phyloP scores from a whole-genome alignment of 2,888 invertebrate species.

The Apamea epomidion region DNA sequence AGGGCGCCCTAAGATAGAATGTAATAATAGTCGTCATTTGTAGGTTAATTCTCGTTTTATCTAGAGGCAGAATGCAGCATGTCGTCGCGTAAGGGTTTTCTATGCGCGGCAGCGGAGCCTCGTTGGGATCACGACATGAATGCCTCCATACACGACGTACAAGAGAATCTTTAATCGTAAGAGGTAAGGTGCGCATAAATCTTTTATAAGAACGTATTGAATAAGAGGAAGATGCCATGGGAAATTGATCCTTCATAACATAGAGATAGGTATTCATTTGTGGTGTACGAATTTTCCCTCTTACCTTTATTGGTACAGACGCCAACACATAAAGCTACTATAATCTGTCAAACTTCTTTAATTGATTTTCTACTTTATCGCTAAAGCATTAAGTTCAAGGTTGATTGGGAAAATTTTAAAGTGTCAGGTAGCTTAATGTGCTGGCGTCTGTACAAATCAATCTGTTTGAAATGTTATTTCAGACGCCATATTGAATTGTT shows the following conservation, averaged over 20 bases:
- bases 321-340: too few relatives aligned
- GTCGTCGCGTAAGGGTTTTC: conserved; percentile 29
- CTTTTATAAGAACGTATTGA: conserved; percentile 33
- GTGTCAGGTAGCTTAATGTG: too few relatives aligned
- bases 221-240: conserved; percentile 5
- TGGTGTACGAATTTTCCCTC: neutral
- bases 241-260: neutral
- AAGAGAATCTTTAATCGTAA: conserved; percentile 52
- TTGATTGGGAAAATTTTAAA: too few relatives aligned
- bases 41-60: conserved; percentile 24
- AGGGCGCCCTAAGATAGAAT: neutral
- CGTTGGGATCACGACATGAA: conserved; percentile 44
- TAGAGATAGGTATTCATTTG: conserved; percentile 11
- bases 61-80: conserved; percentile 7
- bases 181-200: conserved; percentile 42
- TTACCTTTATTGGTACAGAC: neutral
- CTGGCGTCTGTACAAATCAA: too few relatives aligned
- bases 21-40: neutral
- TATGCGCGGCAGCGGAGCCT: conserved; percentile 15
- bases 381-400: too few relatives aligned
- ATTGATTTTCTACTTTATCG: too few relatives aligned
- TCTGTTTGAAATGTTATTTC: neutral
- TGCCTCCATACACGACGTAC: conserved; percentile 44
- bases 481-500: neutral
- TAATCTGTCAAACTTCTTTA: too few relatives aligned